Evolutionary conservation across 2,888 invertebrate species (phyloP).

Genomic region (Phaedon cochleariae): DNA sequence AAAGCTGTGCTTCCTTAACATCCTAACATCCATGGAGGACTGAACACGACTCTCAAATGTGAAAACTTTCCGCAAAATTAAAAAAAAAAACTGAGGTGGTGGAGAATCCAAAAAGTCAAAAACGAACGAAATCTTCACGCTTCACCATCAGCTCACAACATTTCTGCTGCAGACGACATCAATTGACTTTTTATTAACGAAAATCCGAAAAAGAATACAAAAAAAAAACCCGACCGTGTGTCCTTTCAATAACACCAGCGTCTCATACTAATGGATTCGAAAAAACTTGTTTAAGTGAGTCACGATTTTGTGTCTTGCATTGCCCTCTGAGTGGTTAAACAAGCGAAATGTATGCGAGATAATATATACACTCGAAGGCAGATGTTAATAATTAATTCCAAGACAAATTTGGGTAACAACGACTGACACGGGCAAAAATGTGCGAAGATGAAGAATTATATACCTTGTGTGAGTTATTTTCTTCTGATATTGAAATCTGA

Average conservation of each 20-base stretch:
- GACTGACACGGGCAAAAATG: neutral
- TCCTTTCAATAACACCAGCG: conserved; percentile 1
- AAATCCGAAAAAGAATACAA: conserved; percentile 13
- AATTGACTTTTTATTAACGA: conserved; percentile 18
- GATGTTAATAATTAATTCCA: neutral
- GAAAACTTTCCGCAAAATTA: too few species aligned
- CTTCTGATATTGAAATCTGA: too few species aligned
- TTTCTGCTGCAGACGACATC: conserved; percentile 12
- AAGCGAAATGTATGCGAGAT: neutral
- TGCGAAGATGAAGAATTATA: neutral
- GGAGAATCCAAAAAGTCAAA: too few species aligned
- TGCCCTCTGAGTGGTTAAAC: neutral
- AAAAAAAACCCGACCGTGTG: conserved; percentile 9
- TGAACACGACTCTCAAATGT: too few species aligned
- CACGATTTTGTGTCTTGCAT: conserved; percentile 1
- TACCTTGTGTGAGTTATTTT: too few species aligned
- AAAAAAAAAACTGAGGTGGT: too few species aligned
- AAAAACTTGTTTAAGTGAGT: conserved; percentile 18
- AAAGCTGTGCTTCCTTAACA: too few species aligned
- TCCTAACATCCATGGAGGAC: too few species aligned
- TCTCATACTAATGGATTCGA: conserved; percentile 17
- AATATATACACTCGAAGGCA: neutral
- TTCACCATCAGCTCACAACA: too few species aligned
- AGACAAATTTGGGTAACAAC: neutral
- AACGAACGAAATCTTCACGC: too few species aligned